Conservation (phyloP, 35 echinoderm and acorn worm genomes). For the Nesometra sesokonis region DNA sequence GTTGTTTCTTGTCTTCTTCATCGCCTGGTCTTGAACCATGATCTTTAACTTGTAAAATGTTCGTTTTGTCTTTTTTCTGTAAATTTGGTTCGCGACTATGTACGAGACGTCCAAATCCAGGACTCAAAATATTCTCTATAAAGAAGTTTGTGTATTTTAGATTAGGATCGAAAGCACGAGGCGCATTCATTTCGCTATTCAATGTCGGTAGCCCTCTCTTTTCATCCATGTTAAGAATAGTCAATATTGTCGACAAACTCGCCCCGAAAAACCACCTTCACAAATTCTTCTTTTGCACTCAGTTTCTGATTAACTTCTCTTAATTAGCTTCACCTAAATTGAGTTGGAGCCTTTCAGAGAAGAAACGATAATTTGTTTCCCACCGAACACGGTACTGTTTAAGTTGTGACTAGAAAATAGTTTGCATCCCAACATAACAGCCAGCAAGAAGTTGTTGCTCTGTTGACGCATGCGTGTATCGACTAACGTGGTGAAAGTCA, state of each 20-base stretch:
- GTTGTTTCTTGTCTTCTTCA: slow-evolving; percentile 11
- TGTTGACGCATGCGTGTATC: not conserved
- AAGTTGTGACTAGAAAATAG: not conserved
- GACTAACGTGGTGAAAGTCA: not conserved
- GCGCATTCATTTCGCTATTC: slow-evolving; percentile 13
- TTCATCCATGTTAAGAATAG: not conserved
- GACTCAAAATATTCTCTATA: slow-evolving; percentile 91
- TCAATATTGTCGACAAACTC: not conserved
- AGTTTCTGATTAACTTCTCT: not conserved
- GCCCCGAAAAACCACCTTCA: not conserved
- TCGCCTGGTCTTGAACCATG: slow-evolving; percentile 26
- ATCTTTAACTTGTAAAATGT: slow-evolving; percentile 12
- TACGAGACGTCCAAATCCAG: slow-evolving; percentile 61
- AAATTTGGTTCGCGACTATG: slow-evolving; percentile 14
- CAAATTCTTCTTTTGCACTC: not conserved
- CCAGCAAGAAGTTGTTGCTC: not conserved
- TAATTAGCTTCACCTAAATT: not conserved
- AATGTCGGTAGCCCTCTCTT: not conserved
- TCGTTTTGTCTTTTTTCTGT: slow-evolving; percentile 20
- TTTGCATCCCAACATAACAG: not conserved
- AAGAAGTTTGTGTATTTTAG: slow-evolving; percentile 81
- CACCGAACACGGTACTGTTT: not conserved
- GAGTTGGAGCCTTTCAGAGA: not conserved
- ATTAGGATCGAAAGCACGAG: slow-evolving; percentile 10
- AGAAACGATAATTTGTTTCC: not conserved